Percentiles rank a stretch among this genome's conserved stretches.
Conservation (phyloP, 2,797 vertebrate genomes). For the Rhyacichthys aspro region DNA sequence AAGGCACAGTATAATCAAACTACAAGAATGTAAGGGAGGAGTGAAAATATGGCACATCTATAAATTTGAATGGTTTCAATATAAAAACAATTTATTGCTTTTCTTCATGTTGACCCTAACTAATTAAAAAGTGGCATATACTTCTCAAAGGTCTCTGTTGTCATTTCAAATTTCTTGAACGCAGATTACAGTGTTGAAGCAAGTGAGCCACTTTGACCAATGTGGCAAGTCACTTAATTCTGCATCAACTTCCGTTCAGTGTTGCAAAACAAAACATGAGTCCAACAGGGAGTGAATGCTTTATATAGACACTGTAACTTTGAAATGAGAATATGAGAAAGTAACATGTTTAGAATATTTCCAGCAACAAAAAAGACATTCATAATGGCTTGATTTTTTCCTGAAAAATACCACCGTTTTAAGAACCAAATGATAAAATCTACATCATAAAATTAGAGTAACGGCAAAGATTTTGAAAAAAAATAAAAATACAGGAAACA, state of each 20-base stretch:
- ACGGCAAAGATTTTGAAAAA: slow-evolving; percentile 41
- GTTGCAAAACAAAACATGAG: slow-evolving; percentile 36
- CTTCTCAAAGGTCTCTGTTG: too few relatives aligned
- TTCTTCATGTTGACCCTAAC: not conserved
- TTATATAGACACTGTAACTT: slow-evolving; percentile 44
- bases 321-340: slow-evolving; percentile 40
- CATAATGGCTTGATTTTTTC: slow-evolving; percentile 79
- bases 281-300: slow-evolving; percentile 38
- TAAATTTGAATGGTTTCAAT: not conserved
- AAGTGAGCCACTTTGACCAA: not conserved
- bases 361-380: slow-evolving; percentile 76
- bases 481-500: slow-evolving; percentile 62
- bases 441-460: slow-evolving; percentile 60
- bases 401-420: slow-evolving; percentile 82
- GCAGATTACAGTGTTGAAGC: not conserved
- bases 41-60: not conserved
- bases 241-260: not conserved
- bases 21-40: not conserved
- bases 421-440: slow-evolving; percentile 78
- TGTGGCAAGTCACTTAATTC: too few relatives aligned
- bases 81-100: not conserved
- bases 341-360: slow-evolving; percentile 57
- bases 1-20: slow-evolving; percentile 23
- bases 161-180: too few relatives aligned
- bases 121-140: too few relatives aligned